A percentile compares a stretch with the other conserved stretches of the same genome.
Conservation (phyloP, 2,797 vertebrate genomes). For the Gymnothorax javanicus region DNA sequence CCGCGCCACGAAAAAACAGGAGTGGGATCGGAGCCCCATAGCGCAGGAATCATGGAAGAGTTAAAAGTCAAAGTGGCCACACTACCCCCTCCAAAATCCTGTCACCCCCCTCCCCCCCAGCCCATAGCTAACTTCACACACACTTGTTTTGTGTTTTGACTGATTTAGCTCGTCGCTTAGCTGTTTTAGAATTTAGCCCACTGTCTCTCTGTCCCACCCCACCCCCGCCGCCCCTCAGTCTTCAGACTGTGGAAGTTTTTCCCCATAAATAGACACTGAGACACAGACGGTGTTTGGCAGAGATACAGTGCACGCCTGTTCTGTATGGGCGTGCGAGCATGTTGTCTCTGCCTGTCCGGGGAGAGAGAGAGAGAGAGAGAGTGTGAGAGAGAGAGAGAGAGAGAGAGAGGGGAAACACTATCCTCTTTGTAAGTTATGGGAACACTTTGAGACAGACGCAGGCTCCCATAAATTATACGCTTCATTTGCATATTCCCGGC, state of each 20-base stretch:
- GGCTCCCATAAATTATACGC: conserved; percentile 95
- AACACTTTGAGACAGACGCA: conserved; percentile 87
- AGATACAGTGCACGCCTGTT: conserved; percentile 58
- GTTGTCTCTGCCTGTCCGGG: conserved; percentile 64
- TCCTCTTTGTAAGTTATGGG: conserved; percentile 89
- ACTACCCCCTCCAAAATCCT: no score
- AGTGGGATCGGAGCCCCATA: background rate
- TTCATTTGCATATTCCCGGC: conserved; percentile 94
- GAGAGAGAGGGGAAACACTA: conserved; percentile 43
- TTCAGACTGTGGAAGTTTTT: conserved; percentile 66
- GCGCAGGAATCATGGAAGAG: no score
- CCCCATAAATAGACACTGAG: conserved; percentile 64
- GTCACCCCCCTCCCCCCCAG: conserved; percentile 41
- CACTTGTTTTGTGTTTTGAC: conserved; percentile 56
- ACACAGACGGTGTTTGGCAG: conserved; percentile 58
- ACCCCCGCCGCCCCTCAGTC: conserved; percentile 49
- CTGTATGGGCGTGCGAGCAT: conserved; percentile 37
- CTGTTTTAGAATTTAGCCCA: conserved; percentile 67
- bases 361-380: conserved; percentile 51
- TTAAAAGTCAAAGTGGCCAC: background rate
- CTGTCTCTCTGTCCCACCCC: conserved; percentile 62
- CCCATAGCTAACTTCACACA: background rate
- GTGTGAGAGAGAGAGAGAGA: conserved; percentile 43
- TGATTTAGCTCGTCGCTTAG: conserved; percentile 61
- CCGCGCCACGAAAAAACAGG: background rate